Base-by-base conservation (phyloP, 2,113 vertebrate species). In the Macrotus californicus region DNA sequence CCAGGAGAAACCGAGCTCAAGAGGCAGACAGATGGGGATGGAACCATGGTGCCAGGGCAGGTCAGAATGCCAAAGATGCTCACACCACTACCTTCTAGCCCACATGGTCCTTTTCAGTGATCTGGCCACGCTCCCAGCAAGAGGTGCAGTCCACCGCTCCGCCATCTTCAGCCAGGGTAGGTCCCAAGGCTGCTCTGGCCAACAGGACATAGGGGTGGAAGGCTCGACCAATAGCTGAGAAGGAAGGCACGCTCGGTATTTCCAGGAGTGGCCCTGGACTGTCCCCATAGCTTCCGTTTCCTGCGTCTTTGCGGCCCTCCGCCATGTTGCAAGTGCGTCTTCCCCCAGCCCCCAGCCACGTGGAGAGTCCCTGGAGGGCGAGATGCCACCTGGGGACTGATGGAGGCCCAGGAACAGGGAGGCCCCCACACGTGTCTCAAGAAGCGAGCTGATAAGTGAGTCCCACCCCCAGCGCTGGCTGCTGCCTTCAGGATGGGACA, bases 51-150 rank as follows among this genome's bases (percentile, higher is more conserved):
- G 11, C 61, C 14, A 18, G 19, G 70, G 46, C 39, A 36, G 61
- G 2, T 43, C 50, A 12, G 14, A 10, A 7, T 69, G 26, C 61
- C 39, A 29, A 46, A 36, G 22, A 46, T 2, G 29, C 64, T 48
- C 70, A n/a, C 4, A 2, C 14, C 48, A 19, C 24, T 29, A 3
- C 26, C 29, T 34, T 22, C 54, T 43, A 16, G 46, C 12, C 31
- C 34, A 61, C 10, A 0, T 2, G 13, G 34, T 36, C 34, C 3
- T 59, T 36, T 21, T 26, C 8, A 24, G 21, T 1, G 48, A 41
- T 22, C 22, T 15, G 6, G 48, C 31, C 81, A 22, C 6, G 19
- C n/a, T 36, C 36, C 48, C 31, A 52, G 3, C 36, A 22, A 19
- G 36, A 77, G 39, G 1, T 11, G 21, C 36, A 24, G 29, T 16